Base-by-base conservation (phyloP, 2,113 vertebrate species). In the Hylia prasina region DNA sequence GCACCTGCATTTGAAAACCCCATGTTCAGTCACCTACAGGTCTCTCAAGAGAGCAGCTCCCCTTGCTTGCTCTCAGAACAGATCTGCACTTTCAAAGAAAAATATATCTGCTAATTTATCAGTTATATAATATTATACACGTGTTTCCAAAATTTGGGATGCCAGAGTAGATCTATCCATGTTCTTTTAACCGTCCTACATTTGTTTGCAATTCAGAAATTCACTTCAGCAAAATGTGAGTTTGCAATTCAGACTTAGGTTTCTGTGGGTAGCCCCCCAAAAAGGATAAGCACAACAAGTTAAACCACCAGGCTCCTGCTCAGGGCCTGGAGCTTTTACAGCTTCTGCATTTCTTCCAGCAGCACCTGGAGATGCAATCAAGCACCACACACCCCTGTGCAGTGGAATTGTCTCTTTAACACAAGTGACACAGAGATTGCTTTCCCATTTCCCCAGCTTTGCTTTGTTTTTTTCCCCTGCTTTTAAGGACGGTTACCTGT, bases 381-480 rank as follows among this genome's bases (percentile, higher is more conserved):
- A 72, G 28, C 21, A 27, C 37, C 60, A 40, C 65, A 15, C 2
- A 11, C 9, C 9, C 25, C 8, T 8, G 8, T 57, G 51, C 65
- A 64, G 45, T 53, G 63, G 20, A 73, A 68, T 37, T n/a, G 47
- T 68, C 53, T n/a, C 61, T 25, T 16, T 33, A 63, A 15, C 47
- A 31, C 1, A 3, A 40, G 21, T 24, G 42, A 61, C 20, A 17
- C 11, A 30, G 11, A 0, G 2, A 24, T 16, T 1, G 10, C 33
- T 58, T 64, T 25, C 37, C n/a, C 21, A 25, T 80, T 56, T 57
- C 69, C 53, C 53, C 21, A 31, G 27, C 35, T 68, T 56, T 28
- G 20, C 45, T 60, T 42, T 56, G 20, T 3, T 51, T 44, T n/a
- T 39, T 30, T 17, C 4, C 42, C 22, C 30, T 35, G 2, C 17